These are phyloP conservation scores for Dione vanillae DNA, from an alignment of 2,888 invertebrate genomes.

Conservation along the genomic window DNA sequence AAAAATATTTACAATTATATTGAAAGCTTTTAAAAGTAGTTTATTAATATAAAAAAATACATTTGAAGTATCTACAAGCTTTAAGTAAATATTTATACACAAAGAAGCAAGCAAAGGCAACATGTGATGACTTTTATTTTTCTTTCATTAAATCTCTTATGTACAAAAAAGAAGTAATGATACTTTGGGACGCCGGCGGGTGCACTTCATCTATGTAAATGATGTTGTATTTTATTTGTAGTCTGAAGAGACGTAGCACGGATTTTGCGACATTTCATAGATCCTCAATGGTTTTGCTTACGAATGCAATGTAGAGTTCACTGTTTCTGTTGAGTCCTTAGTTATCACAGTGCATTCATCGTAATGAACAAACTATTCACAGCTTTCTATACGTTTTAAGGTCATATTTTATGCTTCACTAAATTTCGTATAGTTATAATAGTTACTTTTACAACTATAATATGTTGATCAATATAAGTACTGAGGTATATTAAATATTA, in stretches of 20 bases:
- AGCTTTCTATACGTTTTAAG: slow-evolving; percentile 21
- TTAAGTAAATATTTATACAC: not conserved
- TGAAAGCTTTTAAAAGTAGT: not conserved
- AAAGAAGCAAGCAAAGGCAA: not conserved
- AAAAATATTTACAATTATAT: not conserved
- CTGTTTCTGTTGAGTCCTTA: slow-evolving; percentile 15
- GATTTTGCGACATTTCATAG: slow-evolving; percentile 30
- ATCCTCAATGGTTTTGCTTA: slow-evolving; percentile 18
- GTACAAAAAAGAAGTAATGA: not conserved
- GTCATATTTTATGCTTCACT: slow-evolving; percentile 18
- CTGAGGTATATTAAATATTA: too few species aligned
- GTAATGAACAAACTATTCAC: slow-evolving; percentile 26
- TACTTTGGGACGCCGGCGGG: slow-evolving; percentile 19
- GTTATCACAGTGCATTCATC: slow-evolving; percentile 29
- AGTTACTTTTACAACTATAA: too few species aligned
- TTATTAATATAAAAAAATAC: too few species aligned
- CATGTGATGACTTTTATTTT: not conserved
- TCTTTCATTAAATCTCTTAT: not conserved
- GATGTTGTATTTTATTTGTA: slow-evolving; percentile 34
- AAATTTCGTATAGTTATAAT: not conserved
- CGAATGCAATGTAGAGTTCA: slow-evolving; percentile 19
- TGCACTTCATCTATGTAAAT: slow-evolving; percentile 21
- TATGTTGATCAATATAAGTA: too few species aligned
- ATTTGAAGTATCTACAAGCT: too few species aligned
- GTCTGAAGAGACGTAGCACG: slow-evolving; percentile 30